Evolutionary conservation across 30 jellyfish, hydroid and myxozoan species (phyloP), one percentile per base, ranked within the genome.

Genomic region (Cassiopea xamachana): DNA sequence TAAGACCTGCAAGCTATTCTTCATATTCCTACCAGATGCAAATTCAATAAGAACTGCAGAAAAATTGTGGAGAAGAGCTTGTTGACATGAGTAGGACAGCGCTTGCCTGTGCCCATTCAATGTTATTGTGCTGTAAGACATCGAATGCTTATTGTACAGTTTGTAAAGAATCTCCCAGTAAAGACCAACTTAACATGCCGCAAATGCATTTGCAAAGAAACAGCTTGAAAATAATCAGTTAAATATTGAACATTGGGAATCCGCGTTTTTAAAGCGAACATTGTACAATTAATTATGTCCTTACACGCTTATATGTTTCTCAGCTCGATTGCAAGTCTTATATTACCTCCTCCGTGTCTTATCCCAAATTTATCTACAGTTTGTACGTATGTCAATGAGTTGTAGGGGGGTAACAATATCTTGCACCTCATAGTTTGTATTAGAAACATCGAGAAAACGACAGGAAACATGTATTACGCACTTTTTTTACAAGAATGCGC

Each of bases 1-100:
- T 19, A 71, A 43, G 55, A 71, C 80, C 80, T 71, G 80, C 55
- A 27, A 6, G 50, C 55, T 39, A 71, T 71, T 71, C 48, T 71
- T 71, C 80, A 71, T 0, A 71, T 71, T 19, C 27, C 74, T 16
- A 3, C 17, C 55, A 39, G n/a, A 71, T 71, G 55, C 8, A 71
- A 71, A 71, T 8, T 71, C 39, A 71, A 71, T 71, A 7, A 19
- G 27, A 71, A 71, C 50, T 12, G 51, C 80, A 39, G 55, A 71
- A 27, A 18, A 19, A 12, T 71, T 16, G 51, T 71, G 7, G 7
- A 71, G 15, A 71, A 12, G 39, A 1, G 18, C 55, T 18, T 71
- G 50, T 71, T 71, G n/a, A 18, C 80, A 39, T 71, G 80, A 64
- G 74, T 16, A 71, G 27, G 27, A 55, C 2, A 6, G 58, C 55